Evolutionary conservation across 2,888 invertebrate species (phyloP).

Genomic region (Panzeria rudis): DNA sequence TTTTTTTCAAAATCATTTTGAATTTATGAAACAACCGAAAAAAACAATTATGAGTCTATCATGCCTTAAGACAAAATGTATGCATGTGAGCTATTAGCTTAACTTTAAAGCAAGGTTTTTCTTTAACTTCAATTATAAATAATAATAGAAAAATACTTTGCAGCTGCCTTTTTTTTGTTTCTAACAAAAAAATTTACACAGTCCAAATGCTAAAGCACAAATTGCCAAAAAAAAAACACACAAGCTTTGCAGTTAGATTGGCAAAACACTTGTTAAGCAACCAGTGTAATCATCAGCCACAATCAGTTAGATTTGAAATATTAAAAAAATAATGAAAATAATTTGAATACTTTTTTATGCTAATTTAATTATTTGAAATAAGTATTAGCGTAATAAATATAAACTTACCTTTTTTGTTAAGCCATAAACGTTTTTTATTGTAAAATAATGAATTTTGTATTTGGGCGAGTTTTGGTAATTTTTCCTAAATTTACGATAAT

Average conservation of each 20-base stretch:
- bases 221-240: not conserved
- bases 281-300: not conserved
- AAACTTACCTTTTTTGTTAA: constrained; percentile 50
- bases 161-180: constrained; percentile 20
- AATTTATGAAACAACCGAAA: not conserved
- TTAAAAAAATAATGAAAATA: not conserved
- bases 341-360: constrained; percentile 10
- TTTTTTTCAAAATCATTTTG: not conserved
- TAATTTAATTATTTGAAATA: constrained; percentile 13
- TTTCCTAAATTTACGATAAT: constrained; percentile 43
- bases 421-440: constrained; percentile 15
- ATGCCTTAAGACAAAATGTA: not conserved
- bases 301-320: constrained; percentile 15
- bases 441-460: constrained; percentile 15
- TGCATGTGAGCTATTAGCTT: not conserved
- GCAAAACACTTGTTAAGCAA: constrained; percentile 11
- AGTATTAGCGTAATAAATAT: not conserved
- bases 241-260: not conserved
- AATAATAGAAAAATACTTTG: not conserved
- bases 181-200: not conserved
- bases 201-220: constrained; percentile 3
- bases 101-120: constrained; percentile 8
- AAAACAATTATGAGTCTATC: not conserved
- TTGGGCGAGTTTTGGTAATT: constrained; percentile 19
- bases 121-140: constrained; percentile 20